Conservation (phyloP, 1,140 invertebrate genomes). For the Ceratina calcarata region DNA sequence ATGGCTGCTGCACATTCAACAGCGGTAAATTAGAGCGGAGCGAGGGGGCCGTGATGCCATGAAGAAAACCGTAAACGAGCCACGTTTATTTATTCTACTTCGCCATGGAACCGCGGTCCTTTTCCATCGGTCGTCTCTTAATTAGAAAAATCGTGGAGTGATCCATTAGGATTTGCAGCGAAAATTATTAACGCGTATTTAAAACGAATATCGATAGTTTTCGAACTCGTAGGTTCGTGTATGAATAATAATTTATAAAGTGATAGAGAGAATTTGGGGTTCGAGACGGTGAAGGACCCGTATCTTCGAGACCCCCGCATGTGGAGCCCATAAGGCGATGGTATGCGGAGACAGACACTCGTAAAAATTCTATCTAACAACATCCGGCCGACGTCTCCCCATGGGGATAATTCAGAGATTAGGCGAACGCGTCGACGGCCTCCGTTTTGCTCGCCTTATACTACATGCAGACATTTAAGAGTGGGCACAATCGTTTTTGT, state of each 20-base stretch:
- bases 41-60: too few species aligned
- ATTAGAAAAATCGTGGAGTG: too few species aligned
- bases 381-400: slow-evolving; percentile 70
- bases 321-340: slow-evolving; percentile 59
- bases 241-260: too few species aligned
- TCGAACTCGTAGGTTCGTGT: too few species aligned
- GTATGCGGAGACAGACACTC: slow-evolving; percentile 50
- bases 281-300: slow-evolving; percentile 2
- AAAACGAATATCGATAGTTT: too few species aligned
- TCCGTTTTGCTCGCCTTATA: slow-evolving; percentile 26
- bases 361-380: slow-evolving; percentile 68
- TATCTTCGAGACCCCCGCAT: slow-evolving; percentile 34
- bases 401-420: slow-evolving; percentile 72
- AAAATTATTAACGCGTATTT: too few species aligned
- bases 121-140: too few species aligned
- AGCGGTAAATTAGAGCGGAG: slow-evolving; percentile 63
- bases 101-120: too few species aligned
- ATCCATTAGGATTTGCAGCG: too few species aligned
- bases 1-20: slow-evolving; percentile 65
- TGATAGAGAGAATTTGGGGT: background rate
- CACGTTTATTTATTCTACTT: too few species aligned
- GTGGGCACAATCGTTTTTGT: slow-evolving; percentile 25
- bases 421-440: slow-evolving; percentile 58
- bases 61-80: too few species aligned
- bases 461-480: background rate